phyloP scores from a whole-genome alignment of 2,113 vertebrate genomes.

The Clarias magur region DNA sequence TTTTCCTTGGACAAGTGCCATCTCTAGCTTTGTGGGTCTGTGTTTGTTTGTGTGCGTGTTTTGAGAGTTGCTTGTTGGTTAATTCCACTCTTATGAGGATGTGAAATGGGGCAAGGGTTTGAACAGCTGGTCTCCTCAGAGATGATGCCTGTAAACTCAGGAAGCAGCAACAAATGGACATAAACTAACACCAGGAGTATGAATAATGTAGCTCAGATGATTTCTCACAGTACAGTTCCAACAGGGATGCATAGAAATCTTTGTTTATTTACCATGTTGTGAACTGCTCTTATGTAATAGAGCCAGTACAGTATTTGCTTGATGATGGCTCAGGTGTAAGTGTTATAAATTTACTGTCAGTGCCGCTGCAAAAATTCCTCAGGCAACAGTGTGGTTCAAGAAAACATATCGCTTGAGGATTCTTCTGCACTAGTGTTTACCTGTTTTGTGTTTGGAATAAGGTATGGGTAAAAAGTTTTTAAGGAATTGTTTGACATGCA shows the following conservation, averaged over 20 bases:
- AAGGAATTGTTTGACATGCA: background rate
- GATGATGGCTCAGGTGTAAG: background rate
- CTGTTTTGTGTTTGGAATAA: background rate
- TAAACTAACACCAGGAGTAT: background rate
- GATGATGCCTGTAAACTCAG: background rate
- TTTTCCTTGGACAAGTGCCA: background rate
- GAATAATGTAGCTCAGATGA: background rate
- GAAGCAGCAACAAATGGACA: background rate
- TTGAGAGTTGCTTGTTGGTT: constrained; percentile 53
- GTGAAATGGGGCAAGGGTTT: constrained; percentile 73
- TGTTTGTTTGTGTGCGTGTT: background rate
- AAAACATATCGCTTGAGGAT: no score
- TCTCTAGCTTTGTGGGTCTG: background rate
- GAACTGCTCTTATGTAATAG: background rate
- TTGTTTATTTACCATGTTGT: background rate
- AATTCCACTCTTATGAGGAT: constrained; percentile 64
- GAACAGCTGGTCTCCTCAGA: constrained; percentile 65
- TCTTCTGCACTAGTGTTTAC: background rate
- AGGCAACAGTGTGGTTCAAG: background rate
- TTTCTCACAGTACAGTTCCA: background rate
- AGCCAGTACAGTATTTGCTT: background rate
- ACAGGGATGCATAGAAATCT: background rate
- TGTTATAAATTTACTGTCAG: background rate
- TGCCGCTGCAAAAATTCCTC: background rate
- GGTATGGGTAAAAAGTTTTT: background rate